These are phyloP conservation scores for Barnardius zonarius DNA, from an alignment of 2,113 vertebrate species.

Conservation along the genomic window DNA sequence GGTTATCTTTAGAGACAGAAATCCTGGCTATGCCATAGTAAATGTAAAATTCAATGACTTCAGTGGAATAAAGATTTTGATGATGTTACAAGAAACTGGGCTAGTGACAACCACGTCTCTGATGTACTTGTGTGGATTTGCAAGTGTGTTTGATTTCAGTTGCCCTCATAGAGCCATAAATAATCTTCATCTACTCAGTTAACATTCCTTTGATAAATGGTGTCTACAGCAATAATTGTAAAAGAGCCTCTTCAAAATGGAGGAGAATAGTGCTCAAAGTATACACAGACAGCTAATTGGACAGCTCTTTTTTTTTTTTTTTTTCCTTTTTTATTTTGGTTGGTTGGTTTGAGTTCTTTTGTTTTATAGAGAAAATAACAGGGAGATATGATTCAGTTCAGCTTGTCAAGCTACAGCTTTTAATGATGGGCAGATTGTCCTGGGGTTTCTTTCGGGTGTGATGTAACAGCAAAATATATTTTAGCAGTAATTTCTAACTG, in stretches of 20 bases:
- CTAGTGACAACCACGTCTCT: neutral
- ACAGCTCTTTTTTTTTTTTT: neutral
- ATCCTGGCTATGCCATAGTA: neutral
- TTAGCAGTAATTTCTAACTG: conserved; percentile 57
- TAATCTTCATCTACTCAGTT: neutral
- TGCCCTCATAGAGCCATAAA: neutral
- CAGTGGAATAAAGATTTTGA: neutral
- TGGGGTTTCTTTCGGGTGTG: conserved; percentile 37
- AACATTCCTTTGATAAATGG: neutral
- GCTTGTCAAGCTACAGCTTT: conserved; percentile 13
- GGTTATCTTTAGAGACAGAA: neutral
- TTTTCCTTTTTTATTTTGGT: neutral
- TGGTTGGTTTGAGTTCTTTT: neutral
- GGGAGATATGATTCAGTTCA: neutral
- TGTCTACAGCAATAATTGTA: neutral
- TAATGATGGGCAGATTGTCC: conserved; percentile 25
- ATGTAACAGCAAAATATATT: conserved; percentile 57
- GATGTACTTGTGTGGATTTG: neutral
- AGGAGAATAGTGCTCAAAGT: neutral
- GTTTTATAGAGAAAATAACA: neutral
- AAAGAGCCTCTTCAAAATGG: neutral
- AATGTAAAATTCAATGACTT: neutral
- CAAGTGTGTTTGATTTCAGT: neutral
- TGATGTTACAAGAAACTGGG: neutral
- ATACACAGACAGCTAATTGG: neutral